Evolutionary conservation across 2,113 vertebrate genomes (phyloP), one percentile per base, ranked within the genome.

Genomic region (Pseudorasbora parva): DNA sequence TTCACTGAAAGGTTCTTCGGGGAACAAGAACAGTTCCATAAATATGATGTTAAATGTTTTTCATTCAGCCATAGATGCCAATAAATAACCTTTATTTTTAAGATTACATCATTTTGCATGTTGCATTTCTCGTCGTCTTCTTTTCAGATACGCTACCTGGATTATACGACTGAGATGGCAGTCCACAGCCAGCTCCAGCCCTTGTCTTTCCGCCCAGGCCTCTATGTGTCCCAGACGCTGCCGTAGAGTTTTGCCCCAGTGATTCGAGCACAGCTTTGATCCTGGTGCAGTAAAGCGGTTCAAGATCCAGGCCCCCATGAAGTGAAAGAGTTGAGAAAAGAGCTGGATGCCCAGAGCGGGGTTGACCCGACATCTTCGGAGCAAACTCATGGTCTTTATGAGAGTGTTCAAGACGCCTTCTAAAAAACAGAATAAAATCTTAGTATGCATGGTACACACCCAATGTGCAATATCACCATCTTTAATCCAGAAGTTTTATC

Each of bases 281-380:
- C 92, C 4, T 94, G 94, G 10, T 93, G 93, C 0, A 79, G 97
- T 93, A 78, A 99, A 88, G 88, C 92, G 93, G 91, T 98, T 98
- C 89, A 99, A 96, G 75, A 99, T 95, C 97, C 97, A 98, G 91
- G 95, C 91, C 57, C 97, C 98, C 92, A 97, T 94, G 85, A 96
- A 99, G 84, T 99, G 97, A 87, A 99, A 97, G 21, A 98, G 94
- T 89, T 98, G 97, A 1, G 97, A 99, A 94, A 99, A 99, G 33
- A 99, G 95, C 93, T 99, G 97, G 89, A 99, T 97, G 87, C 96
- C 97, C 41, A 98, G 91, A 45, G 97, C 96, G 0, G 96, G 95
- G 76, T 98, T 98, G 84, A 97, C 95, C 78, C 95, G 93, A 83
- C 96, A 97, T 57, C 96, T 95, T 10, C 97, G 94, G 64, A 98